Evolutionary conservation across 2,797 vertebrate species (phyloP), one percentile per base, ranked within the genome.

Genomic region (Schizopygopsis malacanthus): DNA sequence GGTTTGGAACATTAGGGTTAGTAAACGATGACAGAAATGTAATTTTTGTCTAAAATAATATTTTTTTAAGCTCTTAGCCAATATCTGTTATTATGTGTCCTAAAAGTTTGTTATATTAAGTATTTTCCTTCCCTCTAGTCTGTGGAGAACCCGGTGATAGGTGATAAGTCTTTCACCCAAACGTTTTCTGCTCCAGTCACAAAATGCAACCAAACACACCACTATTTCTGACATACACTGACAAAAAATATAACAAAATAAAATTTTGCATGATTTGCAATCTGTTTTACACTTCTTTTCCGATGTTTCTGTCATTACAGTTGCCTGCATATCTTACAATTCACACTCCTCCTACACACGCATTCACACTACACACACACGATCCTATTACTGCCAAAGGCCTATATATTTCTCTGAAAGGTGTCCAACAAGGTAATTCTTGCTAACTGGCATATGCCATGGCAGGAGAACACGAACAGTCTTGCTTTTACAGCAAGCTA

Each of bases 301-400:
- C 11, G 3, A 15, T 70, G n/a, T 54, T 13, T 79, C 4, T 22
- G 9, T 73, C 41, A 12, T 63, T 47, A 37, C 33, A 70, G 72
- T 70, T 61, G 63, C 20, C 39, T 86, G 61, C 43, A 75, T 69
- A 70, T 43, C 52, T 77, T 86, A 61, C 28, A 77, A 47, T 70
- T 82, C 61, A 78, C 80, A 78, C 56, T 54, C 78, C 25, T 52
- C 79, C 76, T 71, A 85, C 76, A 28, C 79, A 77, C 13, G 28
- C n/a, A 67, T 61, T 41, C 47, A 72, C 10, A 71, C 10, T 9
- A 43, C 41, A 43, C 41, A 43, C 39, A 72, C 22, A 63, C 10
- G 11, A 11, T 28, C 50, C 47, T 41, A 22, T 28, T 77, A 45
- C 72, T 41, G 9, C 28, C 56, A 20, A 47, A 63, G 47, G 9